These are phyloP conservation scores for Triops cancriformis DNA, from an alignment of 1,140 invertebrate genomes.

Conservation along the genomic window DNA sequence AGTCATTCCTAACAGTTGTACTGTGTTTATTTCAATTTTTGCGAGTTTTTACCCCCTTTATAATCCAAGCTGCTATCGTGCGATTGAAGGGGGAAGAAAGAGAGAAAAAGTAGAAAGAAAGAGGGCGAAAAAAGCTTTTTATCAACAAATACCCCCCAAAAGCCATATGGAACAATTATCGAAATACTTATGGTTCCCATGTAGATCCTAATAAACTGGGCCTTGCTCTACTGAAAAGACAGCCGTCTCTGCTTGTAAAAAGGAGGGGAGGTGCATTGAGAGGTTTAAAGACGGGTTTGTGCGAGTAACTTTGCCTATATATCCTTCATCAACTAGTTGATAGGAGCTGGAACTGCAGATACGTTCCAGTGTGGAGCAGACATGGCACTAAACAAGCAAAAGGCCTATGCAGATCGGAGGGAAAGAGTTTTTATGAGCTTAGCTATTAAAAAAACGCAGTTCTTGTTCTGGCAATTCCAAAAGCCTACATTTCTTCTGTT, in stretches of 20 bases:
- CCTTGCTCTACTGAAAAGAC: background rate
- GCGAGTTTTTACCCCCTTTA: no score
- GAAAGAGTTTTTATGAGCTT: background rate
- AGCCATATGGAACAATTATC: constrained; percentile 1
- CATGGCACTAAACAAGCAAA: background rate
- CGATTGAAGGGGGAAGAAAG: no score
- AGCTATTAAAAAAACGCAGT: background rate
- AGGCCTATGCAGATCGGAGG: constrained; percentile 5
- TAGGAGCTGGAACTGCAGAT: background rate
- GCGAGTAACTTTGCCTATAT: background rate
- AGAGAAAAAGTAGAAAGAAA: background rate
- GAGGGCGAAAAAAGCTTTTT: background rate
- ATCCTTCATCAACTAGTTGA: background rate
- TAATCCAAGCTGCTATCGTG: no score
- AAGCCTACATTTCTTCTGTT: background rate
- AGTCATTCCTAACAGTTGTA: no score
- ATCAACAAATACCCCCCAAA: background rate
- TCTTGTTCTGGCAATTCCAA: background rate
- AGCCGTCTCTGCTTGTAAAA: background rate
- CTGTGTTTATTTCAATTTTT: no score
- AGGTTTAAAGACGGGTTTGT: background rate
- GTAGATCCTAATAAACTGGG: background rate
- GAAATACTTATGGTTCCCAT: background rate
- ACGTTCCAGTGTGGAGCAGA: background rate
- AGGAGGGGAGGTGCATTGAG: background rate